A percentile compares a stretch with the other conserved stretches of the same genome.
Conservation (phyloP, 2,113 vertebrate species). For the Xiphophorus maculatus region DNA sequence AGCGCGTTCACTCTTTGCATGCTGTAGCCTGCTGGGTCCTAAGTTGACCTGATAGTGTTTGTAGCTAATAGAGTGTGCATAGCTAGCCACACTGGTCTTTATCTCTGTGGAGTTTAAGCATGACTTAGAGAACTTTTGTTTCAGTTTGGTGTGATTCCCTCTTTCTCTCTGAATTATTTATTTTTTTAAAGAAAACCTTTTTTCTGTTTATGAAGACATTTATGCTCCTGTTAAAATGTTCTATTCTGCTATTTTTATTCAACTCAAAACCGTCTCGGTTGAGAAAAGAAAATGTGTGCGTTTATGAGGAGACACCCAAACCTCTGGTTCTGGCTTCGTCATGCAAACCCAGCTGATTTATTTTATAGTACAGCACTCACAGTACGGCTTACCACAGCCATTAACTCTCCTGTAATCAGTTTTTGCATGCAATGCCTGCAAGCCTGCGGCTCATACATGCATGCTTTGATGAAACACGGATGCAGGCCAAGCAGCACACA, state of each 20-base stretch:
- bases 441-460: conserved; percentile 62
- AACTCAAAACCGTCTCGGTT: conserved; percentile 59
- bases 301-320: conserved; percentile 53
- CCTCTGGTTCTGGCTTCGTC: conserved; percentile 52
- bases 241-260: conserved; percentile 64
- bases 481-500: conserved; percentile 36
- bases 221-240: conserved; percentile 63
- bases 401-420: conserved; percentile 59
- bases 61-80: conserved; percentile 67
- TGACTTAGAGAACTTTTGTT: conserved; percentile 65
- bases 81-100: conserved; percentile 58
- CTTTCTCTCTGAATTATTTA: conserved; percentile 29
- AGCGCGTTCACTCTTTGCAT: conserved; percentile 59
- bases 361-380: conserved; percentile 58
- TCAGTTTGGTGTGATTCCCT: conserved; percentile 60
- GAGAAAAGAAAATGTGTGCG: conserved; percentile 28
- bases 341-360: conserved; percentile 56
- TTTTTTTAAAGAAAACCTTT: conserved; percentile 13
- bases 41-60: conserved; percentile 66
- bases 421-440: conserved; percentile 63
- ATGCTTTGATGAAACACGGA: conserved; percentile 54
- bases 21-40: conserved; percentile 65
- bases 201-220: conserved; percentile 39
- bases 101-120: conserved; percentile 69
- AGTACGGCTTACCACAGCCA: conserved; percentile 57